Base-by-base conservation (phyloP, 2,797 vertebrate genomes). In the Sarcoramphus papa region DNA sequence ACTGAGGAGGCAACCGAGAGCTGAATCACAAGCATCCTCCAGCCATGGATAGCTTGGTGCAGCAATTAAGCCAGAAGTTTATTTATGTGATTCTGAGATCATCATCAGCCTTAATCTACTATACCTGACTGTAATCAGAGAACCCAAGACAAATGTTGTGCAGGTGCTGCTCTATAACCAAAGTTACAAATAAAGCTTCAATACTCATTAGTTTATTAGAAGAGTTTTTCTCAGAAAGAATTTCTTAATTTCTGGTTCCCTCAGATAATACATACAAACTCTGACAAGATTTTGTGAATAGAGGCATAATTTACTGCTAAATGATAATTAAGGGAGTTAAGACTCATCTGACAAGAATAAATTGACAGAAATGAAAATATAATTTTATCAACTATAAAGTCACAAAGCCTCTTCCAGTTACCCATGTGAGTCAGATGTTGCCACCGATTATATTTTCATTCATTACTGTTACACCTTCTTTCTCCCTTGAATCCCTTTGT, bases 371-470 rank as follows among this genome's bases (percentile, higher is more conserved):
- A 94, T 60, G 51, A 95, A 97, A 96, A 97, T n/a, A 87, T 60
- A 92, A 70, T 95, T 97, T 93, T 80, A 79, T 94, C 90, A 96
- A 89, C 76, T 85, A 24, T 70, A 97, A 41, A 76, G 82, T 57
- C 73, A 97, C 69, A 95, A 94, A 97, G 76, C 37, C 50, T 92
- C 82, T 88, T 97, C 82, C 88, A 43, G 91, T 95, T 94, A 94
- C 73, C 79, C 73, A 77, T 74, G 77, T 96, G 96, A 91, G 82
- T 97, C 86, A 97, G 95, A 96, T 95, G 67, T 93, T 93, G 92
- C 77, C 62, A 48, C 40, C 93, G 68, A 97, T 92, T 85, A 94
- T 94, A 95, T 97, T 97, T 98, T 95, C 94, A 96, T 97, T 97
- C 94, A 95, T 97, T 97, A 93, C 10, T 35, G 67, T 88, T 93